A percentile compares a stretch with the other conserved stretches of the same genome.
These are phyloP conservation scores for Aphodius granarius DNA, from an alignment of 2,888 invertebrate species.

Conservation along the genomic window DNA sequence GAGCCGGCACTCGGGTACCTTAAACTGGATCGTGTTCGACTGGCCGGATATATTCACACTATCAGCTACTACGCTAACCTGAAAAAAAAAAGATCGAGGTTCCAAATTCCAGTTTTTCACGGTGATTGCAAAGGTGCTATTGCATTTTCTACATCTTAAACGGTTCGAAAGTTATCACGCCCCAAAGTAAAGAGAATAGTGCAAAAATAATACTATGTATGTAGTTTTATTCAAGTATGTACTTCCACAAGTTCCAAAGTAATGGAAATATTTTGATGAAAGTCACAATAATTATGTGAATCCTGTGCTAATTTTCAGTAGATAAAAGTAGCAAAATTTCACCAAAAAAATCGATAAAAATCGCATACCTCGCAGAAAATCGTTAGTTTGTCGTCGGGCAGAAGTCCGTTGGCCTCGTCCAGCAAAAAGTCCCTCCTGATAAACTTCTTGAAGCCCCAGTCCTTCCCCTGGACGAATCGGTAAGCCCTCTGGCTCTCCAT, in stretches of 20 bases:
- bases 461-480: conserved; percentile 99
- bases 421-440: conserved; percentile 97
- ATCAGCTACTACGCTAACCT: conserved; percentile 96
- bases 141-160: no score
- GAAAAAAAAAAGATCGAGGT: conserved; percentile 32
- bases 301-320: no score
- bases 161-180: no score
- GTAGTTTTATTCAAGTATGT: no score
- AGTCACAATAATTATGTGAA: no score
- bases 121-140: no score
- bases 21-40: conserved; percentile 96
- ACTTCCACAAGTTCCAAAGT: no score
- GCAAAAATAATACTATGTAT: no score
- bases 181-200: no score
- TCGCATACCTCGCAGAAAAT: conserved; percentile 95
- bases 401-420: conserved; percentile 97
- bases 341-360: neutral
- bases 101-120: neutral
- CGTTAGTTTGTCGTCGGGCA: conserved; percentile 98
- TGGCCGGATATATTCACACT: conserved; percentile 99
- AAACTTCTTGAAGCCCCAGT: conserved; percentile 99
- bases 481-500: conserved; percentile 98
- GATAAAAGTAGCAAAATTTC: neutral
- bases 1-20: conserved; percentile 91
- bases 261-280: no score